Base-by-base conservation (phyloP, 2,113 vertebrate genomes). In the Bucco capensis region DNA sequence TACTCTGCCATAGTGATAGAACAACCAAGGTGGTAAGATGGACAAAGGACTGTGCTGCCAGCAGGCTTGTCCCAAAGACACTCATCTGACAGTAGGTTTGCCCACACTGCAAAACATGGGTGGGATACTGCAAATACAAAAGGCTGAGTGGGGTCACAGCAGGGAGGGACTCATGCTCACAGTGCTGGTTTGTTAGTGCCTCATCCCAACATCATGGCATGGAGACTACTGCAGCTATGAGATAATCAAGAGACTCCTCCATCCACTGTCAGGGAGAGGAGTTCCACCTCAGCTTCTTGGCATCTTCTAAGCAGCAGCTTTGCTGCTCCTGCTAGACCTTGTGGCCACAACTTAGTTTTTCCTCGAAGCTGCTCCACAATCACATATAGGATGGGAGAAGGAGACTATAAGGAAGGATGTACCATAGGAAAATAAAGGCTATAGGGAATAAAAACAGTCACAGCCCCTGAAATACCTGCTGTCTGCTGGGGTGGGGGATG, bases 401-500 rank as follows among this genome's bases (percentile, higher is more conserved):
- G 30, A 76, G 30, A 47, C 64, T 64, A 73, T 23, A 82, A 64
- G 81, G 53, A 65, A 81, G 70, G 40, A 81, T 4, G 62, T 35
- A 44, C 50, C n/a, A 74, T 13, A 84, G 75, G 58, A 71, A n/a
- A 84, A 82, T 35, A 65, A 88, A 86, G 58, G 40, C 70, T 64
- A 82, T 1, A 62, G 70, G 37, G 78, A 67, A 47, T 40, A 66
- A 66, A 91, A 61, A 66, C 73, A 75, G 9, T 31, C 89, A 44
- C 73, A 42, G 19, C 38, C 19, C n/a, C 38, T 25, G 16, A 70
- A 75, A 94, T 98, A 99, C 99, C 99, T 99, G 99, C 97, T 97
- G 99, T 98, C 98, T 99, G 99, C 96, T 98, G 98, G 75, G 99
- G 98, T 86, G 97, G 98, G 82, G 98, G 98, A 70, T 98, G 98